These are phyloP conservation scores for Callosobruchus maculatus DNA, from an alignment of 2,888 invertebrate genomes.

Conservation along the genomic window DNA sequence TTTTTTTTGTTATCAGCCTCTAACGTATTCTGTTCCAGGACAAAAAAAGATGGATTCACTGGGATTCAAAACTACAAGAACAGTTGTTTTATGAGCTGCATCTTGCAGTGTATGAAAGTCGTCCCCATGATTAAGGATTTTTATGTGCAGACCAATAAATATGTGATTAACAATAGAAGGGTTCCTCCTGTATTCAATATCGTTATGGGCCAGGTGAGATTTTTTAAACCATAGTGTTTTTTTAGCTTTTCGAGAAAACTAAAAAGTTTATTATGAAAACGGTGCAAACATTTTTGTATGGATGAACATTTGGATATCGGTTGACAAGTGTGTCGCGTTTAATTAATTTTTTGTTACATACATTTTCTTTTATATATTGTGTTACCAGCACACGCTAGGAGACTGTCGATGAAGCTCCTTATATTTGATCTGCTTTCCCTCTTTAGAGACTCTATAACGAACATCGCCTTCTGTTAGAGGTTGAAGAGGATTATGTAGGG, in stretches of 20 bases:
- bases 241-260: no score
- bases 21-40: constrained; percentile 52
- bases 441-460: no score
- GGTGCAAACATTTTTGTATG: no score
- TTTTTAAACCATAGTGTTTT: no score
- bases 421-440: neutral
- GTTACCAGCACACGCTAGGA: no score
- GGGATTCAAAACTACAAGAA: constrained; percentile 91
- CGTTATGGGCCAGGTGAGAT: constrained; percentile 20
- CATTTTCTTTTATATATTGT: no score
- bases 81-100: constrained; percentile 96
- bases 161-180: constrained; percentile 55
- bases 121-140: constrained; percentile 72
- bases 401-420: constrained; percentile 1
- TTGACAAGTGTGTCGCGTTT: no score
- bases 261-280: no score
- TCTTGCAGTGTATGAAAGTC: constrained; percentile 88
- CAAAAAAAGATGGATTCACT: constrained; percentile 60
- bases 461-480: no score
- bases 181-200: constrained; percentile 30
- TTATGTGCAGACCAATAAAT: constrained; percentile 66
- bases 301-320: no score
- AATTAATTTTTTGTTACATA: no score
- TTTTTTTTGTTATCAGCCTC: neutral
- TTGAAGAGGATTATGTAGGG: no score